Evolutionary conservation across 2,113 vertebrate genomes (phyloP).

Genomic region (Trematocara marginatum): DNA sequence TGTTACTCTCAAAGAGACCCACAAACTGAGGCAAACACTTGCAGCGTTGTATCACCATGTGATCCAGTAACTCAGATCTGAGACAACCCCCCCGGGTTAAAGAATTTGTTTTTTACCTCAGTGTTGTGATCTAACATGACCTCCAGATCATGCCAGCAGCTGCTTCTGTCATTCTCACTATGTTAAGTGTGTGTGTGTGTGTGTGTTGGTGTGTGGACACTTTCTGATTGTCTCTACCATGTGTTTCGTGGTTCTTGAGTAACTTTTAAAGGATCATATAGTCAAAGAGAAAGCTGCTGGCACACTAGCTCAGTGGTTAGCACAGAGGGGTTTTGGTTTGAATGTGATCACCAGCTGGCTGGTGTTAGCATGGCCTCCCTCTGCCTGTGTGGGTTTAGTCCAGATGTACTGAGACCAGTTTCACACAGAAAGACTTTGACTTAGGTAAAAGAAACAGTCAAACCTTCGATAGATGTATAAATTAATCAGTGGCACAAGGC

Average conservation of each 20-base stretch:
- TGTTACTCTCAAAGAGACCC: neutral
- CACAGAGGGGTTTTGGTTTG: neutral
- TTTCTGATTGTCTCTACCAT: neutral
- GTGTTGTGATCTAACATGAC: conserved; percentile 61
- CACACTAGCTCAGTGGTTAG: neutral
- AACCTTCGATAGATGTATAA: neutral
- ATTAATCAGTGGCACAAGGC: neutral
- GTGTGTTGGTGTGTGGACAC: neutral
- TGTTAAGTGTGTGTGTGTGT: neutral
- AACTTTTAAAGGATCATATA: neutral
- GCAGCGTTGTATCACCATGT: conserved; percentile 21
- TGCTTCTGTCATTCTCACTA: conserved; percentile 59
- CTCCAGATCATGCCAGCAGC: conserved; percentile 54
- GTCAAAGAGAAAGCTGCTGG: neutral
- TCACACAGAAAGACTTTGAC: neutral
- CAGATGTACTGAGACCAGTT: neutral
- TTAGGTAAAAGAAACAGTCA: neutral
- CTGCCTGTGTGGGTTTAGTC: neutral
- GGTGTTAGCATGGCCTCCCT: neutral
- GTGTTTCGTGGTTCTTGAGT: neutral
- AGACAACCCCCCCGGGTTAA: conserved; percentile 48
- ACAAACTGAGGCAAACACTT: neutral
- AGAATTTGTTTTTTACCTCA: conserved; percentile 62
- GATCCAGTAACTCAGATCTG: conserved; percentile 44
- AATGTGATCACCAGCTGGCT: neutral